phyloP scores from a whole-genome alignment of 2,888 invertebrate species.

The Pomacea canaliculata region DNA sequence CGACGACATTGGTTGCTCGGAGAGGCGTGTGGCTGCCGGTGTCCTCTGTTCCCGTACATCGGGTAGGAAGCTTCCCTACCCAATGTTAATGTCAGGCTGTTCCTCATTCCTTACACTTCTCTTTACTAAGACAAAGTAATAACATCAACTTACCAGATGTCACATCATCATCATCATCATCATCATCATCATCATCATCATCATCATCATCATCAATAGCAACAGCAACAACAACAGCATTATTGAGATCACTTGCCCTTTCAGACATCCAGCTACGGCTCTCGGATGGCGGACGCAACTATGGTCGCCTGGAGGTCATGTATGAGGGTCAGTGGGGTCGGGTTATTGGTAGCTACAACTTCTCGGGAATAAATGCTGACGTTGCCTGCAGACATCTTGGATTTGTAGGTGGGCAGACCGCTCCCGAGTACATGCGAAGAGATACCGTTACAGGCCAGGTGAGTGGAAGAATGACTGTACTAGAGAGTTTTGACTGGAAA shows the following conservation, averaged over 20 bases:
- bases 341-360: constrained; percentile 43
- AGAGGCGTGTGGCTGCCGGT: constrained; percentile 52
- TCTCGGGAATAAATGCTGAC: constrained; percentile 48
- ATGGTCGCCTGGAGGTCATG: constrained; percentile 52
- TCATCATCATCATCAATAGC: too few species aligned
- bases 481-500: too few species aligned
- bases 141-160: too few species aligned
- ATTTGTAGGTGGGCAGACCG: constrained; percentile 43
- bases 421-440: background rate
- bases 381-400: constrained; percentile 53
- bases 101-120: too few species aligned
- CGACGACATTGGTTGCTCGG: constrained; percentile 44
- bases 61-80: background rate
- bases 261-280: constrained; percentile 30
- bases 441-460: too few species aligned
- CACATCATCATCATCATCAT: too few species aligned
- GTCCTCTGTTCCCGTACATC: constrained; percentile 46
- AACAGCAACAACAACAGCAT: too few species aligned
- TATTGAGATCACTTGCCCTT: too few species aligned
- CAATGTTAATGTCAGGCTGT: too few species aligned
- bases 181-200: too few species aligned
- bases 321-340: constrained; percentile 51
- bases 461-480: too few species aligned
- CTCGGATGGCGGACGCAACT: constrained; percentile 43
- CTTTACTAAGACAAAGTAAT: too few species aligned